These are phyloP conservation scores for Xerus rutilus DNA, from an alignment of 2,797 vertebrate species.

Conservation along the genomic window DNA sequence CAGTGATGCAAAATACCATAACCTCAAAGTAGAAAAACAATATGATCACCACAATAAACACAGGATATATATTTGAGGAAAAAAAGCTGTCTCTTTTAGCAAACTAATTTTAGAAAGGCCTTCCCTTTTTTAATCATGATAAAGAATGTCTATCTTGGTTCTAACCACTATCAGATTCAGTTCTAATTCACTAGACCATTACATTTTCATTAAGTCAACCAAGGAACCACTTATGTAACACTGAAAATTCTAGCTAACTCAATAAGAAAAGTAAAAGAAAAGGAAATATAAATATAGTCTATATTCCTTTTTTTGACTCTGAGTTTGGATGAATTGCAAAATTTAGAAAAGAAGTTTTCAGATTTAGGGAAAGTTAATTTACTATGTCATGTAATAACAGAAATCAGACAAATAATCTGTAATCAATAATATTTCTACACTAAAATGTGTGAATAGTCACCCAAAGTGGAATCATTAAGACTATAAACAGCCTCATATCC, in stretches of 20 bases:
- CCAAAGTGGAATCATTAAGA: not conserved
- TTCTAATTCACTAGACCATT: conserved; percentile 3
- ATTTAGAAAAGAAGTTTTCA: conserved; percentile 39
- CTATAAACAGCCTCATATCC: not conserved
- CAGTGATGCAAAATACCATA: not conserved
- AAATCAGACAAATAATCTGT: not conserved
- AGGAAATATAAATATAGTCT: not conserved
- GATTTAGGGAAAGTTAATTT: conserved; percentile 46
- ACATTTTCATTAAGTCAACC: conserved; percentile 11
- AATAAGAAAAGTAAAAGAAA: not conserved
- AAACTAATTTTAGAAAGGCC: conserved; percentile 35
- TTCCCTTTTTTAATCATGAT: not conserved
- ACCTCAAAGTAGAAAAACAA: not conserved
- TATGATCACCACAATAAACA: not conserved
- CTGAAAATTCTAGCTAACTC: conserved; percentile 5
- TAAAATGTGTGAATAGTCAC: conserved; percentile 6
- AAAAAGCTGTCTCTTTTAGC: not conserved
- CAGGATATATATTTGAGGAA: not conserved
- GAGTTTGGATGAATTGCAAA: not conserved
- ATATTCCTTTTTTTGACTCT: not conserved
- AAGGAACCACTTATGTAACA: not conserved
- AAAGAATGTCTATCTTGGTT: not conserved
- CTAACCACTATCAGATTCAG: not conserved
- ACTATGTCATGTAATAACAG: not conserved
- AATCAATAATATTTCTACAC: conserved; percentile 7